Conservation (phyloP, 1,140 invertebrate species). For the Drosophila murphyi region DNA sequence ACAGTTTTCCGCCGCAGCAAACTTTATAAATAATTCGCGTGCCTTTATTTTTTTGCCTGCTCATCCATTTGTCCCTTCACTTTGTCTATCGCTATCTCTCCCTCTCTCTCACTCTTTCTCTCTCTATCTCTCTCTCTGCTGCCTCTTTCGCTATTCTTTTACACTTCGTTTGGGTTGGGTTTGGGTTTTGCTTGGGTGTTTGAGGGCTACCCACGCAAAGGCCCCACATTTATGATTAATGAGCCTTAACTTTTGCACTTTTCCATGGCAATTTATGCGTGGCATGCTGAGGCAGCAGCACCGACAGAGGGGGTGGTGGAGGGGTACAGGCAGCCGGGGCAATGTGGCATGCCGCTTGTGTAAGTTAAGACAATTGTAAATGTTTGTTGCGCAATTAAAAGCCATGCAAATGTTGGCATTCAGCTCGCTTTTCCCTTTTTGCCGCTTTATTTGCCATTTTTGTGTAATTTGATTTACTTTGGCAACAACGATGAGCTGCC, state of each 20-base stretch:
- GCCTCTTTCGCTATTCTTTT: neutral
- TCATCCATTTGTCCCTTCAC: slow-evolving; percentile 48
- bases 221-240: slow-evolving; percentile 78
- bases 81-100: slow-evolving; percentile 10
- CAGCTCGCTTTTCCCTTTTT: slow-evolving; percentile 32
- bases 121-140: too few relatives aligned
- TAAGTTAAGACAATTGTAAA: slow-evolving; percentile 81
- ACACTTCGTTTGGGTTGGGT: neutral
- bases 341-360: slow-evolving; percentile 46
- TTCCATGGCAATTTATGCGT: slow-evolving; percentile 68
- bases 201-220: slow-evolving; percentile 30
- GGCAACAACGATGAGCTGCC: neutral
- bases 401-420: slow-evolving; percentile 60
- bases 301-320: neutral
- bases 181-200: too few relatives aligned
- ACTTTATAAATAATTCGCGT: slow-evolving; percentile 63
- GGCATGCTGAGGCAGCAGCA: slow-evolving; percentile 5
- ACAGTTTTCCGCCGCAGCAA: slow-evolving; percentile 63
- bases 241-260: slow-evolving; percentile 82
- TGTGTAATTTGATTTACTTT: slow-evolving; percentile 76
- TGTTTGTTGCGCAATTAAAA: slow-evolving; percentile 81
- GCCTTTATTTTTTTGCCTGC: slow-evolving; percentile 38
- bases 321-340: neutral
- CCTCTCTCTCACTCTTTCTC: neutral
- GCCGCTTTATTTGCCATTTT: slow-evolving; percentile 33